These are phyloP conservation scores for Chaetophractus vellerosus DNA, from an alignment of 2,797 vertebrate species.

Conservation along the genomic window DNA sequence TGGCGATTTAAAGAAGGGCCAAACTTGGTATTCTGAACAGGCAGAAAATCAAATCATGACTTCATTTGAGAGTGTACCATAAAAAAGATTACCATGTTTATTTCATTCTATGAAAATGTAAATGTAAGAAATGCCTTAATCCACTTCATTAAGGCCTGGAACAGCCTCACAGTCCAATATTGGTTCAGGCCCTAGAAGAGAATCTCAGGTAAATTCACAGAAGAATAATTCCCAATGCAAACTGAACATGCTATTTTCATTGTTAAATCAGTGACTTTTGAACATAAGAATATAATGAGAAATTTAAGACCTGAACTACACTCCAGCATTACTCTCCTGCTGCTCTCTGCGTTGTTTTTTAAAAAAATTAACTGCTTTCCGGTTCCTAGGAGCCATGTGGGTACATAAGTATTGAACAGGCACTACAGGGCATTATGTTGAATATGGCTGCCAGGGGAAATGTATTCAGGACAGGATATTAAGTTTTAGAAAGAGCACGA, in stretches of 20 bases:
- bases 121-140: conserved; percentile 67
- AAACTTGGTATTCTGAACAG: conserved; percentile 76
- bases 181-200: conserved; percentile 58
- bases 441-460: neutral
- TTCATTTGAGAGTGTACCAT: conserved; percentile 70
- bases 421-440: neutral
- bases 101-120: conserved; percentile 67
- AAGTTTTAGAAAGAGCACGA: conserved; percentile 2
- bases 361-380: neutral
- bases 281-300: conserved; percentile 39
- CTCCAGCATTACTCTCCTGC: neutral
- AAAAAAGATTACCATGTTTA: conserved; percentile 76
- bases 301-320: neutral
- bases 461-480: too few relatives aligned
- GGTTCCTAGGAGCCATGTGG: neutral
- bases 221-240: conserved; percentile 68
- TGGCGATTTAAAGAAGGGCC: conserved; percentile 78
- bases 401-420: neutral
- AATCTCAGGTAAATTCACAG: conserved; percentile 29
- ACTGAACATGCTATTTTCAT: neutral
- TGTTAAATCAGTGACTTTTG: neutral
- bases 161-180: neutral
- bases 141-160: conserved; percentile 56
- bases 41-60: conserved; percentile 77
- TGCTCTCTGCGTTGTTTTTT: neutral